A percentile compares a stretch with the other conserved stretches of the same genome.
Conservation (phyloP, 2,888 invertebrate species). For the Hylaea fasciaria region DNA sequence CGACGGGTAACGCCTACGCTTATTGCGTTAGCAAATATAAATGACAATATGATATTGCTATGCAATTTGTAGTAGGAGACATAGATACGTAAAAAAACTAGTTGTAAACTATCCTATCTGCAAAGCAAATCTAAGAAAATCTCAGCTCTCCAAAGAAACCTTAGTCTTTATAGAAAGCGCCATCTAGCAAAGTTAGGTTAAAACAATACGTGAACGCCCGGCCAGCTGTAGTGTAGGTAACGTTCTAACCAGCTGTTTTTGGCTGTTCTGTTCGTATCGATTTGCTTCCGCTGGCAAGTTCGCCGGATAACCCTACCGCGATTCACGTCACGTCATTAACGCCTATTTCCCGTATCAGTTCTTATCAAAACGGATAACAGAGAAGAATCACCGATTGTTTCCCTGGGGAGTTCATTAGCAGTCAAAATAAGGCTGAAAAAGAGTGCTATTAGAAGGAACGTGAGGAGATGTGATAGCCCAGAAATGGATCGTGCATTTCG, state of each 20-base stretch:
- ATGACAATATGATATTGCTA: not conserved
- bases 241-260: conserved; percentile 67
- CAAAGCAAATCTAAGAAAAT: not conserved
- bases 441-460: conserved; percentile 16
- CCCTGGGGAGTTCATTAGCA: not conserved
- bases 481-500: conserved; percentile 21
- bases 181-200: conserved; percentile 48
- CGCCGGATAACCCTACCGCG: conserved; percentile 63
- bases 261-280: conserved; percentile 55
- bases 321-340: conserved; percentile 44
- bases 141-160: not conserved
- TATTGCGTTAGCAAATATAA: not conserved
- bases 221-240: no score
- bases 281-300: conserved; percentile 68
- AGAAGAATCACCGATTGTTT: conserved; percentile 1
- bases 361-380: conserved; percentile 37
- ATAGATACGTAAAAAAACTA: no score
- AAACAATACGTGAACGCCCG: conserved; percentile 5
- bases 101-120: no score
- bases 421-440: conserved; percentile 32
- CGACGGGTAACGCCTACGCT: conserved; percentile 4
- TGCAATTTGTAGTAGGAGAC: not conserved
- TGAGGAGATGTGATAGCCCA: conserved; percentile 16
- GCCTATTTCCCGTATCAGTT: conserved; percentile 36
- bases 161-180: conserved; percentile 38